phyloP scores from a whole-genome alignment of 2,888 invertebrate species.

The Amphipoea oculea region DNA sequence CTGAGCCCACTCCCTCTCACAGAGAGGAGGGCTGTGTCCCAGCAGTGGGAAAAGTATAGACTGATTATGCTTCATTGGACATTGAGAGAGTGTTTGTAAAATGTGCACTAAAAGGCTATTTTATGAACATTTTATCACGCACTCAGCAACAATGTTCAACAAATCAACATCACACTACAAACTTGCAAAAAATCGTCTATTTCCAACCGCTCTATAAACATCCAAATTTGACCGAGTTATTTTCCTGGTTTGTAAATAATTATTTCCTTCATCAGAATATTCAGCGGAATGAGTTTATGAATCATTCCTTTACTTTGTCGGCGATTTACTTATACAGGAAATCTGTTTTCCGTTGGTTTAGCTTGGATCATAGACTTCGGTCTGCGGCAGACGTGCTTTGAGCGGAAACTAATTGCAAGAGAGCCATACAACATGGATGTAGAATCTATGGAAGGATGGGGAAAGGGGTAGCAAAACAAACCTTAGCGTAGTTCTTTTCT shows the following conservation, averaged over 20 bases:
- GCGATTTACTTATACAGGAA: conserved; percentile 77
- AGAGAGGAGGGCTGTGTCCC: too few species aligned
- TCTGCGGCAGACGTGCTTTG: conserved; percentile 88
- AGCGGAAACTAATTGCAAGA: conserved; percentile 89
- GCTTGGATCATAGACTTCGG: conserved; percentile 85
- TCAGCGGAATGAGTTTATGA: conserved; percentile 62
- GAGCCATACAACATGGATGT: conserved; percentile 80
- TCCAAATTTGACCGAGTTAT: conserved; percentile 39
- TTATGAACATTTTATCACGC: conserved; percentile 5
- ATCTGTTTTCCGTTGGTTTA: conserved; percentile 84
- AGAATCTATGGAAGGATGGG: conserved; percentile 43
- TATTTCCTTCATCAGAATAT: conserved; percentile 60
- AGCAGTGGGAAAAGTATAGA: too few species aligned
- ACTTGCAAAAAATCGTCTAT: conserved; percentile 39
- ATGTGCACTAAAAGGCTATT: background rate
- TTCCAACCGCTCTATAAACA: conserved; percentile 42
- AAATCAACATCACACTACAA: conserved; percentile 16
- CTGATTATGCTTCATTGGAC: background rate
- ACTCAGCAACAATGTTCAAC: conserved; percentile 27
- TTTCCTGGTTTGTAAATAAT: conserved; percentile 54
- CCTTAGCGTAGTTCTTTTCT: background rate
- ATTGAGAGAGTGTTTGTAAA: background rate
- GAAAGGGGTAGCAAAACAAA: background rate
- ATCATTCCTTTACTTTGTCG: conserved; percentile 75
- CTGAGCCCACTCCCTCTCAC: too few species aligned